Evolutionary conservation across 2,113 vertebrate genomes (phyloP), one percentile per base, ranked within the genome.

Genomic region (Marmota flaviventris): DNA sequence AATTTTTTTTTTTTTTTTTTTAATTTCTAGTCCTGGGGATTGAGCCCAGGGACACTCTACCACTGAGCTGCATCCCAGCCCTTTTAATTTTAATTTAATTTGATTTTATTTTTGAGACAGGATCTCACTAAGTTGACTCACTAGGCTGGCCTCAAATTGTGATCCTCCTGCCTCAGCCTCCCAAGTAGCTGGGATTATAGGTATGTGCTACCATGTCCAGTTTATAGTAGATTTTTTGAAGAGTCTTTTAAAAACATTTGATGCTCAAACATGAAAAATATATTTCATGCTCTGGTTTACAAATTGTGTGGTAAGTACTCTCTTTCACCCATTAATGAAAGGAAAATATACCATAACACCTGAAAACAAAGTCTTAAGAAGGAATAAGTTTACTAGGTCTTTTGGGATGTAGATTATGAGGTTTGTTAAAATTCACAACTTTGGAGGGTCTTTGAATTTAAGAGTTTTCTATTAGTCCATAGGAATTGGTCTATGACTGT

Each of bases 391-490:
- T 8, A 39, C 48, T 53, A 70, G 10, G 61, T 85, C 34, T 56
- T 51, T 85, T 53, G 72, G 61, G 69, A 72, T n/a, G 14, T 72
- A 86, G 72, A 92, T 48, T 24, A 22, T 81, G 56, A 58, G 20
- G 77, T 69, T 85, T 67, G 73, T 75, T 86, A 61, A 85, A 87
- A 94, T 18, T 95, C 29, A 89, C 82, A 45, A 9, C 45, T 95
- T 58, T 45, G 17, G 22, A 37, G 34, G 67, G 34, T 67, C 45
- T 88, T 73, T 42, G 22, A 82, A 45, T 86, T 53, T 77, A 86
- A 91, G 42, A n/a, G 18, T 65, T 81, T 94, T 82, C 16, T 73
- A 3, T 75, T 75, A 85, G 77, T 65, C 83, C 56, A 88, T 8
- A 69, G 61, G 42, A 65, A 73, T n/a, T 53, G 7, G 67, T 82